These are phyloP conservation scores for Lates japonicus DNA, from an alignment of 2,797 vertebrate genomes.

Conservation along the genomic window DNA sequence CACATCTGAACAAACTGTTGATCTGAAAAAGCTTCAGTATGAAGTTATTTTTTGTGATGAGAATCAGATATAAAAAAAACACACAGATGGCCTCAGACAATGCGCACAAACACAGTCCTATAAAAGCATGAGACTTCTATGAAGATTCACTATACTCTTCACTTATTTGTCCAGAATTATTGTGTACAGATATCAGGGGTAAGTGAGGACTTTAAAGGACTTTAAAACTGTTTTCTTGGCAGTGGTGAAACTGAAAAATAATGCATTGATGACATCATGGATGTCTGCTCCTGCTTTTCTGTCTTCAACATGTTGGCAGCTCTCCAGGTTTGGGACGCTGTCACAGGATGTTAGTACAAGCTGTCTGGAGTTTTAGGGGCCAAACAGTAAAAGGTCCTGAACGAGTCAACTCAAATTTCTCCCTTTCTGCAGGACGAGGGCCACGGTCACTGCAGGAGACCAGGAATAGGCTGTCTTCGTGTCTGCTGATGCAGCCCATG, in stretches of 20 bases:
- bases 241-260: not conserved
- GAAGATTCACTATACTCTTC: not conserved
- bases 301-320: slow-evolving; percentile 19
- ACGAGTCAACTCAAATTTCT: slow-evolving; percentile 57
- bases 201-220: not conserved
- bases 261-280: not conserved
- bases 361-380: slow-evolving; percentile 52
- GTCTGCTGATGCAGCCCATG: slow-evolving; percentile 79
- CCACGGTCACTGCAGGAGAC: slow-evolving; percentile 66
- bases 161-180: not conserved
- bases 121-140: no score
- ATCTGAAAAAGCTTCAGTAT: no score
- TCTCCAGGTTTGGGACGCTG: slow-evolving; percentile 47
- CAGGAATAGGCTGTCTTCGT: slow-evolving; percentile 71
- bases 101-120: no score
- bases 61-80: no score
- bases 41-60: no score
- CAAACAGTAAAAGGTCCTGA: slow-evolving; percentile 52
- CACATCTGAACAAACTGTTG: no score
- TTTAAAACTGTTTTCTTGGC: not conserved
- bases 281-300: not conserved
- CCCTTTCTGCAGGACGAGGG: slow-evolving; percentile 47
- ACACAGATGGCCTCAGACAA: no score
- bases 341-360: slow-evolving; percentile 53
- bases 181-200: not conserved